These are phyloP conservation scores for Bergia puertoricense DNA, from an alignment of 92 coral and sea anemone genomes.

Conservation along the genomic window DNA sequence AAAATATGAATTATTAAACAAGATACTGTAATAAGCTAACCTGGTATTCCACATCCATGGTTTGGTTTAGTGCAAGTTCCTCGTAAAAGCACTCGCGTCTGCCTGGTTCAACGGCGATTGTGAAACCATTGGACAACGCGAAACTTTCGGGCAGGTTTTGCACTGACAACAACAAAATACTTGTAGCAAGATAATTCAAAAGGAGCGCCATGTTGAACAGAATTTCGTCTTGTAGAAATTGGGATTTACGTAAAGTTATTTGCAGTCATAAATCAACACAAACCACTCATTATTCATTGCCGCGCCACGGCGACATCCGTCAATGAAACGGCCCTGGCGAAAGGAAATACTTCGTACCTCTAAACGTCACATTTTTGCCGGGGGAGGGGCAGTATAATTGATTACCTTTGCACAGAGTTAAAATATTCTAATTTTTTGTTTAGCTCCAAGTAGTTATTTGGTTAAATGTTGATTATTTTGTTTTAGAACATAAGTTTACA, in stretches of 20 bases:
- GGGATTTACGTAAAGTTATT: neutral
- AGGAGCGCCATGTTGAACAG: neutral
- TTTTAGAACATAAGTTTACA: neutral
- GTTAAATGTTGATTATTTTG: neutral
- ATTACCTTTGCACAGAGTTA: neutral
- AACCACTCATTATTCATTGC: neutral
- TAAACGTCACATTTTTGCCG: too few species aligned
- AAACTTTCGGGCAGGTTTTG: constrained; percentile 35
- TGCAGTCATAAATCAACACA: constrained; percentile 3
- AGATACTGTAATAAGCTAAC: constrained; percentile 44
- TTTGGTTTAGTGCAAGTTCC: constrained; percentile 55
- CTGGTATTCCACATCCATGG: constrained; percentile 82
- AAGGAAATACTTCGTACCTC: neutral
- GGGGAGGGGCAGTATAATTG: neutral
- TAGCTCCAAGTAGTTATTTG: neutral
- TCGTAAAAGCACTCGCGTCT: constrained; percentile 78
- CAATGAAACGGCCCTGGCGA: too few species aligned
- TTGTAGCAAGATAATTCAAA: constrained; percentile 12
- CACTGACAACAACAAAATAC: constrained; percentile 29
- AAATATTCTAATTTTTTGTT: neutral
- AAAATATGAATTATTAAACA: neutral
- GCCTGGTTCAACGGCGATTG: constrained; percentile 75
- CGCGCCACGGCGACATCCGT: too few species aligned
- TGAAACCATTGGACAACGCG: constrained; percentile 75
- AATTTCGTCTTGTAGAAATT: neutral